Base-by-base conservation (phyloP, 1,140 invertebrate genomes). In the Ceratina calcarata region DNA sequence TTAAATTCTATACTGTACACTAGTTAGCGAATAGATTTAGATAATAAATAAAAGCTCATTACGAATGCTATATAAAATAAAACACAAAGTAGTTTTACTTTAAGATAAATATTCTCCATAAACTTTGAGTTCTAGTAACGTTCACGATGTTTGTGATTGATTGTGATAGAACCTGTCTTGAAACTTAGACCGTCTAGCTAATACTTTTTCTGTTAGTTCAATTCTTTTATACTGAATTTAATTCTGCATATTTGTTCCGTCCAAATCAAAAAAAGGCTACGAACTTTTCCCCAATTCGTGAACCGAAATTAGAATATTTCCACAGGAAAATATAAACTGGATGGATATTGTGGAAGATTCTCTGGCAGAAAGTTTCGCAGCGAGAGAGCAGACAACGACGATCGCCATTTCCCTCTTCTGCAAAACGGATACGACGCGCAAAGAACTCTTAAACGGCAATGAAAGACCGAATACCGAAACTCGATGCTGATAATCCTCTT, bases 361-460 rank as follows among this genome's bases (percentile, higher is more conserved):
- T 32, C 24, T 18, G 18, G 7, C 3, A 1, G 65, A 69, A 77
- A 77, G 12, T 69, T 77, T 37, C 13, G 55, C 0, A 67, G 51
- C 22, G 27, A 4, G 4, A 32, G 49, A 18, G 55, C 13, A 58
- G 24, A 67, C 64, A 69, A 61, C 20, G 69, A 79, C 78, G 58
- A 79, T 80, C 65, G 55, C 67, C 65, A 61, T 65, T 83, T 79
- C 16, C 15, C 6, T 66, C 13, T 13, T 20, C 51, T 22, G 2
- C 18, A 57, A 27, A 18, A 15, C 18, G 32, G 37, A 45, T 57
- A 72, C 80, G 64, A 82, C 62, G 80, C 45, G 81, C 78, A 75
- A 83, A 83, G 81, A 84, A 83, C 75, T 84, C 76, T 45, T 84
- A 84, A 84, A 84, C 70, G 81, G 82, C 82, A 75, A 83, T 83